phyloP scores from a whole-genome alignment of 2,113 vertebrate genomes.

The Pteruthius melanotis region DNA sequence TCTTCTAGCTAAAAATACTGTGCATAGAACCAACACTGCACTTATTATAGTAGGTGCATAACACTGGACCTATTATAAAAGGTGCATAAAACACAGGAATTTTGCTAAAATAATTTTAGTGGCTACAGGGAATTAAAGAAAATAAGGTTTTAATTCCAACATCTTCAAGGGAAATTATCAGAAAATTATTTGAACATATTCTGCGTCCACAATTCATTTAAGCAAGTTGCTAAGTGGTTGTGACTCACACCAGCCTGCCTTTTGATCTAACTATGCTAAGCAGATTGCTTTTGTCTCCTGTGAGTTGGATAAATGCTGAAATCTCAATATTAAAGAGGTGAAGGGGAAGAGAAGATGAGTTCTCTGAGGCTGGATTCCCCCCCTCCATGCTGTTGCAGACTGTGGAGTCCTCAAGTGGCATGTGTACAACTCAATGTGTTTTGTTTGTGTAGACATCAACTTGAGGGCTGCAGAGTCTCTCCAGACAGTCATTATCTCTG shows the following conservation, averaged over 20 bases:
- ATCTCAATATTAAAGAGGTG: background rate
- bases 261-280: background rate
- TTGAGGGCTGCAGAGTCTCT: background rate
- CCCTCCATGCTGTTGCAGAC: background rate
- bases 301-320: background rate
- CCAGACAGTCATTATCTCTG: background rate
- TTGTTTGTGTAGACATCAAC: background rate
- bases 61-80: background rate
- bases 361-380: background rate
- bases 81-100: background rate
- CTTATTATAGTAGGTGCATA: background rate
- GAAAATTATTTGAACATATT: background rate
- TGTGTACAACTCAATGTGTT: background rate
- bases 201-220: background rate
- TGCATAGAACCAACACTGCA: background rate
- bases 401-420: background rate
- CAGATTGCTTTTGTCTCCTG: background rate
- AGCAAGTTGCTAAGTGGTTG: background rate
- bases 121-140: background rate
- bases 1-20: background rate
- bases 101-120: background rate
- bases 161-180: background rate
- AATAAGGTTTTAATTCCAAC: background rate
- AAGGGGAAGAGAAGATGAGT: background rate
- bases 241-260: background rate